Evolutionary conservation across 2,113 vertebrate species (phyloP), one percentile per base, ranked within the genome.

Genomic region (Phasianus colchicus): DNA sequence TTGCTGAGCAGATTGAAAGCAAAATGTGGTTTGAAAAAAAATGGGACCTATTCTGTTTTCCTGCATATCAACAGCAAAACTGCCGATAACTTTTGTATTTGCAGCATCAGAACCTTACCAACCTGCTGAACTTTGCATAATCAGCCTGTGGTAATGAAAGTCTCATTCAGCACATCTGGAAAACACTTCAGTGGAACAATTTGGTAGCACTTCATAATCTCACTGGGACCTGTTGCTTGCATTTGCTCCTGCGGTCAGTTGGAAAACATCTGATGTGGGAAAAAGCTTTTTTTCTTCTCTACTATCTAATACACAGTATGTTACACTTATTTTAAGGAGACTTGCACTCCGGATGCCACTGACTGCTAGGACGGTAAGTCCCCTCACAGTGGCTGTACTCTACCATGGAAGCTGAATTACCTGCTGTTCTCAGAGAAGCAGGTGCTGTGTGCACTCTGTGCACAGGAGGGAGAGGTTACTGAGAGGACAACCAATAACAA

Each of bases 191-290:
- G 32, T 86, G 52, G 55, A 95, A 67, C 13, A 73, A 25, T 86
- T 66, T 83, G 90, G 66, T 86, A 90, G 64, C 84, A 80, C 74
- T 90, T 77, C 82, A 66, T 95, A 86, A 95, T 90, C 84, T 89
- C 83, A 38, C 27, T 58, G 76, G 93, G 60, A 13, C 52, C 13
- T 72, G 38, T 83, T 90, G 83, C 36, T 60, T 82, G 45, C 7
- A 19, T 81, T 83, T 86, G 54, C 66, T 91, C 16, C 66, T 76
- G 47, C 10, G 45, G 84, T 95, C 75, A 73, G 43, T 55, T 74
- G 75, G 74, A 95, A 96, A 93, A 84, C 48, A 66, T 50, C 4
- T 17, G 69, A 75, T 30, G 19, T 43, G 60, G 36, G 63, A 42
- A 4, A 83, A 91, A 88, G 40, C 61, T 91, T 75, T 55, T 50